Evolutionary conservation across 2,797 vertebrate genomes (phyloP).

Genomic region (Pseudopleuronectes americanus): DNA sequence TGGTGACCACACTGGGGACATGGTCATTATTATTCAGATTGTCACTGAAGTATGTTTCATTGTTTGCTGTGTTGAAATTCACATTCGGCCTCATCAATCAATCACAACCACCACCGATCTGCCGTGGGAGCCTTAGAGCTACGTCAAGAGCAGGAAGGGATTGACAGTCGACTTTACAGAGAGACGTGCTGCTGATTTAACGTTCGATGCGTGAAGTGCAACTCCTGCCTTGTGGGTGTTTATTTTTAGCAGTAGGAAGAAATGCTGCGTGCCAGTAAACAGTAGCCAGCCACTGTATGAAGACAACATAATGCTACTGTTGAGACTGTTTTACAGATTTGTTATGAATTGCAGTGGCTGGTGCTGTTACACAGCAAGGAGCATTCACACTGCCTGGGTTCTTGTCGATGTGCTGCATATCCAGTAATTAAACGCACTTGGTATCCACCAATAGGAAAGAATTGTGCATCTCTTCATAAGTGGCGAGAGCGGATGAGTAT

Average conservation of each 20-base stretch:
- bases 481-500: slow-evolving; percentile 45
- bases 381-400: slow-evolving; percentile 45
- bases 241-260: slow-evolving; percentile 67
- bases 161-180: slow-evolving; percentile 16
- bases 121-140: neutral
- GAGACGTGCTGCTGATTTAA: slow-evolving; percentile 46
- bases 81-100: no score
- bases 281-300: slow-evolving; percentile 53
- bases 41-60: no score
- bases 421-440: slow-evolving; percentile 65
- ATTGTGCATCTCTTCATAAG: slow-evolving; percentile 29
- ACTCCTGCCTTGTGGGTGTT: slow-evolving; percentile 47
- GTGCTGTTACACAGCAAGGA: slow-evolving; percentile 52
- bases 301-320: slow-evolving; percentile 46
- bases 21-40: neutral
- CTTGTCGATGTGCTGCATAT: slow-evolving; percentile 40
- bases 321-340: slow-evolving; percentile 61
- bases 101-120: slow-evolving; percentile 15
- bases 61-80: no score
- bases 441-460: slow-evolving; percentile 56
- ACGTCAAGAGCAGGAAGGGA: slow-evolving; percentile 14
- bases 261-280: slow-evolving; percentile 51
- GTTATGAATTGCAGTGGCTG: slow-evolving; percentile 50
- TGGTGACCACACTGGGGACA: slow-evolving; percentile 3
- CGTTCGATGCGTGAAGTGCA: slow-evolving; percentile 40